Base-by-base conservation (phyloP, 2,113 vertebrate species). In the Lycaon pictus region DNA sequence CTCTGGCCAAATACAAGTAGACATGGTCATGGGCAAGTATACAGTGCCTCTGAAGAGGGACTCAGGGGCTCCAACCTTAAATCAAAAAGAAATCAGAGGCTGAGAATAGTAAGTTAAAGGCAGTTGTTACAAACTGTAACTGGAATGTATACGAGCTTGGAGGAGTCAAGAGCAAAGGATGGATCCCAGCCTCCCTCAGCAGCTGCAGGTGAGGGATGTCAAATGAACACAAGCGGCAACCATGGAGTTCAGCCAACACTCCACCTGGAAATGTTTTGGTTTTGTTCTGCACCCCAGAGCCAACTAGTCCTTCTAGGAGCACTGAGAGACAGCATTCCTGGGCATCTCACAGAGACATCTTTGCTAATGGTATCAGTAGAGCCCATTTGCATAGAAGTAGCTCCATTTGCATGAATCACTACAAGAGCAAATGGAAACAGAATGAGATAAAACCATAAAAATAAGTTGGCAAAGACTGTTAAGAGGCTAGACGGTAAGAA, bases 391-490 rank as follows among this genome's bases (percentile, higher is more conserved):
- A 93, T 72, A 96, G 95, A 94, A 97, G 92, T 96, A 43, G 23
- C 82, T 77, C 27, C 6, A 95, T 97, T 96, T 97, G 95, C 81
- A 90, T 93, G 51, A 88, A 97, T 92, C 93, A 74, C 58, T 77
- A 15, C 92, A 89, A 77, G 88, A 95, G 63, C 86, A 91, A 97
- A 96, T 79, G 86, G 74, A 72, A 90, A 93, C 35, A 82, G 82
- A 96, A 79, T 65, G 82, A 88, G 48, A 95, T 56, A 82, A 96
- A 60, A 77, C 82, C 88, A 74, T 90, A 88, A n/a, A 81, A 88
- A 27, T 29, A 86, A 86, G 53, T 71, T 76, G 87, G 63, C 72
- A 76, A 88, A 81, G 80, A 94, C 37, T 93, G 91, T 89, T 25
- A 58, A 92, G 88, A 95, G 17, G 43, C 56, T 69, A 65, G 89